A percentile compares a stretch with the other conserved stretches of the same genome.
These are phyloP conservation scores for Pseudopipra pipra DNA, from an alignment of 2,113 vertebrate species.

Conservation along the genomic window DNA sequence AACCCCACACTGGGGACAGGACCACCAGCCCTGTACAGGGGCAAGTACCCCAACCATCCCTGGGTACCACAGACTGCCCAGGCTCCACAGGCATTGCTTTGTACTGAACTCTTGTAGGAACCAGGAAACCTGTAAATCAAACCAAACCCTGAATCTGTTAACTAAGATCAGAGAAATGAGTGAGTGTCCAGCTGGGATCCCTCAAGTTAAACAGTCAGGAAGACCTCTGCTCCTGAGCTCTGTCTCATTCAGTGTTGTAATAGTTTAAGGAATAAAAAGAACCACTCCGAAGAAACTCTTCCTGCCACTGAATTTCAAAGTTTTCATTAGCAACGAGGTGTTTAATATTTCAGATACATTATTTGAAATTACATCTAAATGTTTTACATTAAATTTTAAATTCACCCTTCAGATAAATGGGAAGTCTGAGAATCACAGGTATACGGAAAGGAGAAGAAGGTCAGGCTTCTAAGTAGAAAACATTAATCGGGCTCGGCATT, in stretches of 20 bases:
- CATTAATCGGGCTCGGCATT: neutral
- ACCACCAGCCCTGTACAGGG: neutral
- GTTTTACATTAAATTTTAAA: neutral
- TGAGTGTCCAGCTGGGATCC: rapidly evolving
- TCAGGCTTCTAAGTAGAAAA: neutral
- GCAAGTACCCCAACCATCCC: neutral
- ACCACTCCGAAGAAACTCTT: neutral
- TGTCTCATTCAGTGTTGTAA: neutral
- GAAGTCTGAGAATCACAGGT: neutral
- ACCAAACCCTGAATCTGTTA: neutral
- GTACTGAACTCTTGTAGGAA: neutral
- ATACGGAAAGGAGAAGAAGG: neutral
- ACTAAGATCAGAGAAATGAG: neutral
- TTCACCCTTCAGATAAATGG: neutral
- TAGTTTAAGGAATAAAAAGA: neutral
- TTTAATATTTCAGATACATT: neutral
- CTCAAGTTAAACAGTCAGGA: neutral
- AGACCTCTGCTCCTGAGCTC: neutral
- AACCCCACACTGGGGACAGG: neutral
- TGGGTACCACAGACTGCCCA: neutral
- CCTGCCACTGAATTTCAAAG: neutral
- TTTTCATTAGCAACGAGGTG: neutral
- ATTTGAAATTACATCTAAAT: neutral
- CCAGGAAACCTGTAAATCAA: neutral
- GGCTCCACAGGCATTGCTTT: rapidly evolving